phyloP scores from a whole-genome alignment of 2,888 invertebrate genomes.

The Malthinus flaveolus region DNA sequence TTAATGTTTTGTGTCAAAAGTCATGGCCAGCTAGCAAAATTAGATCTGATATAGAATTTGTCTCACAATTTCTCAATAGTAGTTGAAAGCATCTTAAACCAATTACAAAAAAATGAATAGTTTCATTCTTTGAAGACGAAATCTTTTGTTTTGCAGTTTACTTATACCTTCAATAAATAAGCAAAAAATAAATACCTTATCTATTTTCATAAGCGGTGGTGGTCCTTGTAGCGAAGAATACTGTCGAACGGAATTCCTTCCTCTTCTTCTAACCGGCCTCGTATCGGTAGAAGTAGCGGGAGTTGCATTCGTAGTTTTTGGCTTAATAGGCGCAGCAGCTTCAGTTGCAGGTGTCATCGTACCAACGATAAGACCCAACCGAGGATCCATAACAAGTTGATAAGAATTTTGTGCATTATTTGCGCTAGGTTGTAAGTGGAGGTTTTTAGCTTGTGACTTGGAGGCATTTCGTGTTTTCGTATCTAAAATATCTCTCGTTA shows the following conservation, averaged over 20 bases:
- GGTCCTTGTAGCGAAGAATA: not conserved
- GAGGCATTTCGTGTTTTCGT: conserved; percentile 17
- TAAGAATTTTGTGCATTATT: conserved; percentile 37
- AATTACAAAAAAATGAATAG: too few relatives aligned
- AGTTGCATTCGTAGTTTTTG: conserved; percentile 8
- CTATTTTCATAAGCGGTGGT: not conserved
- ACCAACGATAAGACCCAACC: conserved; percentile 55
- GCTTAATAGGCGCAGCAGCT: conserved; percentile 9
- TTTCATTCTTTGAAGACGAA: too few relatives aligned
- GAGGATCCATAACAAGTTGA: conserved; percentile 60
- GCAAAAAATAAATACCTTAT: too few relatives aligned
- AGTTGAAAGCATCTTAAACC: too few relatives aligned
- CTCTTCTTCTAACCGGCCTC: conserved; percentile 11
- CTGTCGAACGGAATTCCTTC: conserved; percentile 14
- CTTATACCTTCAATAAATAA: too few relatives aligned
- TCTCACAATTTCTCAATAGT: too few relatives aligned
- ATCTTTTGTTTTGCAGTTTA: too few relatives aligned
- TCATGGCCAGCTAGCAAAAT: too few relatives aligned
- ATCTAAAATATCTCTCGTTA: not conserved
- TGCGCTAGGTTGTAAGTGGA: conserved; percentile 26
- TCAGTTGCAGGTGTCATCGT: conserved; percentile 44
- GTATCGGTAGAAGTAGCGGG: conserved; percentile 10
- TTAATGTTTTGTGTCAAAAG: too few relatives aligned
- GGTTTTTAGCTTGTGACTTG: conserved; percentile 27
- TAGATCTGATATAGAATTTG: too few relatives aligned